Conservation (phyloP, 2,797 vertebrate species). For the Callimico goeldii region DNA sequence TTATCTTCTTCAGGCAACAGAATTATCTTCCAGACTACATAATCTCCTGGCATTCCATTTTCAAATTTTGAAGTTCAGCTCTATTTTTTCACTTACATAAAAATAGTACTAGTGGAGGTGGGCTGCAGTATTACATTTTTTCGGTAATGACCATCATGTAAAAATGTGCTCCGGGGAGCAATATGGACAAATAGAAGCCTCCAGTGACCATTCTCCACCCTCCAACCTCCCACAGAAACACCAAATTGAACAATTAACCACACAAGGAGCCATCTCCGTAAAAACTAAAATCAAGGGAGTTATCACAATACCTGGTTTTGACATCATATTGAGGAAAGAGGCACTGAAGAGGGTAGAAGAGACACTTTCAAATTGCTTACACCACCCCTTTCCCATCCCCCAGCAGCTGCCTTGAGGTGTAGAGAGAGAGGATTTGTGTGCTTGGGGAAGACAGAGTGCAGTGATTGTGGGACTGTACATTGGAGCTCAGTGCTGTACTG, state of each 20-base stretch:
- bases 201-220: not conserved
- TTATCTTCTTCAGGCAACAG: slow-evolving; percentile 11
- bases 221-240: not conserved
- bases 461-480: not conserved
- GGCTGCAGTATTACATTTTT: not conserved
- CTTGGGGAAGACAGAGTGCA: not conserved
- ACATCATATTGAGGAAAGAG: not conserved
- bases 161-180: not conserved
- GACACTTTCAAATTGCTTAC: not conserved
- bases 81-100: not conserved
- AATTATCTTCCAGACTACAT: not conserved
- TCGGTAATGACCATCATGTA: not conserved
- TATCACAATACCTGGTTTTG: not conserved
- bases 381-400: not conserved
- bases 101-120: not conserved
- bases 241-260: not conserved
- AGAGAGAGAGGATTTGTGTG: not conserved
- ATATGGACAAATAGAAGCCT: not conserved
- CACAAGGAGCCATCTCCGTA: not conserved
- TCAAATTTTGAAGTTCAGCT: not conserved
- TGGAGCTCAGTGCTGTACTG: not conserved
- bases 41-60: not conserved
- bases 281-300: not conserved
- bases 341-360: not conserved
- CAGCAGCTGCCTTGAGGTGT: not conserved